Evolutionary conservation across 2,113 vertebrate genomes (phyloP).

Genomic region (Spermophilus dauricus): DNA sequence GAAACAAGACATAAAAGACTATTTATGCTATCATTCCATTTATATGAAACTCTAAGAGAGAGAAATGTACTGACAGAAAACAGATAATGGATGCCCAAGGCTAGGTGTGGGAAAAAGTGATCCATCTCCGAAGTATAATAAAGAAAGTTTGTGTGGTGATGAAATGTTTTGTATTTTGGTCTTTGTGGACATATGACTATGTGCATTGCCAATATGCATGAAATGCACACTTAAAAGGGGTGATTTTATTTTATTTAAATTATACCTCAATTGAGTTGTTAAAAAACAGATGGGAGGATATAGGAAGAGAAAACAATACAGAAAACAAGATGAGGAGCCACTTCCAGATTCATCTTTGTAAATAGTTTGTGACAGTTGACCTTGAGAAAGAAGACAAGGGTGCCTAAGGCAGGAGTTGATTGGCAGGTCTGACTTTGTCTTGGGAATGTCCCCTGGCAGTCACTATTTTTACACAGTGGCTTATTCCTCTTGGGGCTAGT

Average conservation of each 20-base stretch:
- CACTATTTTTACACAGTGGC: neutral
- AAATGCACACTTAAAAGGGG: neutral
- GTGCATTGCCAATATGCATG: neutral
- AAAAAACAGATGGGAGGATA: neutral
- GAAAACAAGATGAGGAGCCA: neutral
- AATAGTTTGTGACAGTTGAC: neutral
- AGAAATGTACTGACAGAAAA: neutral
- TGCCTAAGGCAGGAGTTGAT: neutral
- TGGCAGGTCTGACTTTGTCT: neutral
- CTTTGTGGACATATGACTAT: neutral
- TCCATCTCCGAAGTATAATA: neutral
- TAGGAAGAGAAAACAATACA: neutral
- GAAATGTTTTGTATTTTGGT: neutral
- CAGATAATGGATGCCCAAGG: neutral
- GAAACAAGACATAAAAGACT: neutral
- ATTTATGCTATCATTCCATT: neutral
- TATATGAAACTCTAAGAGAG: neutral
- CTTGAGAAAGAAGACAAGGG: neutral
- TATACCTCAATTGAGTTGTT: neutral
- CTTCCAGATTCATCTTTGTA: slow-evolving; percentile 13
- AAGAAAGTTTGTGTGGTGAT: neutral
- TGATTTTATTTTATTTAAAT: neutral
- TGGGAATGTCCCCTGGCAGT: neutral
- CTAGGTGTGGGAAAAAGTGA: rapidly evolving
- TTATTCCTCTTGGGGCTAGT: neutral